Conservation (phyloP, 2,888 invertebrate species). For the Agrotis puta region DNA sequence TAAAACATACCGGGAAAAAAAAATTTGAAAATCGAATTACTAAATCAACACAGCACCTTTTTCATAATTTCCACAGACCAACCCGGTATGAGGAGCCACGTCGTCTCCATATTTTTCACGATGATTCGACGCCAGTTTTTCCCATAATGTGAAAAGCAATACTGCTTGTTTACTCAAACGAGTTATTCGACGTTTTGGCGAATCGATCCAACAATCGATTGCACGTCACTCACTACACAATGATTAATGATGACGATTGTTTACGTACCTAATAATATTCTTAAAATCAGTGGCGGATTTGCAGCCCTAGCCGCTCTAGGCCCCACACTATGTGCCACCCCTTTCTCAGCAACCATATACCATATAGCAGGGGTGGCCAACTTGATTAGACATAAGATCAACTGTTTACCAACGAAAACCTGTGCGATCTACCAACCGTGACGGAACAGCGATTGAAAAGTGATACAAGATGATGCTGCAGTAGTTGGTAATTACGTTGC, state of each 20-base stretch:
- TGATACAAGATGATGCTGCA: too few relatives aligned
- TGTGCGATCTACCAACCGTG: too few relatives aligned
- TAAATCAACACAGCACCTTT: slow-evolving; percentile 43
- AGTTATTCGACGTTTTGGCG: slow-evolving; percentile 63
- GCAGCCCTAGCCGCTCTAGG: too few relatives aligned
- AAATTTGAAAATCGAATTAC: slow-evolving; percentile 9
- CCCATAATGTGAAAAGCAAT: slow-evolving; percentile 14
- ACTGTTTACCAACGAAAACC: too few relatives aligned
- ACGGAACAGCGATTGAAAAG: too few relatives aligned
- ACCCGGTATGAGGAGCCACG: slow-evolving; percentile 46
- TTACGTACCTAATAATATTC: neutral
- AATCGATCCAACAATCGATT: slow-evolving; percentile 51
- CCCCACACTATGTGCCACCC: too few relatives aligned
- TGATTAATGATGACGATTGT: slow-evolving; percentile 16
- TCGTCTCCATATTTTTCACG: slow-evolving; percentile 41
- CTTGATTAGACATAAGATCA: too few relatives aligned
- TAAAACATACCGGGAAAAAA: neutral
- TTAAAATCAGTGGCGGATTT: too few relatives aligned
- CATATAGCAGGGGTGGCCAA: too few relatives aligned
- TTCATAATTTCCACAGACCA: slow-evolving; percentile 40
- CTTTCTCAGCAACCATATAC: too few relatives aligned
- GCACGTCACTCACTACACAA: slow-evolving; percentile 36
- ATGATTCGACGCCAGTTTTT: slow-evolving; percentile 8
- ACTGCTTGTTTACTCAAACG: slow-evolving; percentile 59
- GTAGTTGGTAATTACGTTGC: too few relatives aligned